phyloP scores from a whole-genome alignment of 2,113 vertebrate genomes.

The Maylandia zebra region DNA sequence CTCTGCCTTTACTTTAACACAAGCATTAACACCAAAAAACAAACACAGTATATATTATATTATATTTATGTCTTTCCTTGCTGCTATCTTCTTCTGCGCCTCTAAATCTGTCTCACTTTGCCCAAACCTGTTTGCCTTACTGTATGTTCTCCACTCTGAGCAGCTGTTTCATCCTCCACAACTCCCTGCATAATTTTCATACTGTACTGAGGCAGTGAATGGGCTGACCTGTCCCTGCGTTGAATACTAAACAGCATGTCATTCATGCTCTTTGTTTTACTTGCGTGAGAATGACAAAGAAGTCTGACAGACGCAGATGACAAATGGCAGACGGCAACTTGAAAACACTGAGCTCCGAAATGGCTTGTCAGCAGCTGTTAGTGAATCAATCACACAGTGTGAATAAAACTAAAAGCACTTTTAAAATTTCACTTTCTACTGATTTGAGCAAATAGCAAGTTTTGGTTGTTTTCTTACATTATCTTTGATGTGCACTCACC shows the following conservation, averaged over 20 bases:
- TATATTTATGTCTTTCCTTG: not conserved
- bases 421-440: not conserved
- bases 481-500: not conserved
- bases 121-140: not conserved
- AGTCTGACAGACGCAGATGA: not conserved
- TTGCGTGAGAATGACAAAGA: not conserved
- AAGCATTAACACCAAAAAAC: not conserved
- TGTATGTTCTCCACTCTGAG: not conserved
- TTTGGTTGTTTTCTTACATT: not conserved
- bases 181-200: not conserved
- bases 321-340: not conserved
- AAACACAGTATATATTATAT: not conserved
- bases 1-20: not conserved
- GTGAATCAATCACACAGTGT: not conserved
- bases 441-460: not conserved
- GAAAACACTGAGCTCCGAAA: not conserved
- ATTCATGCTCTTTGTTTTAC: not conserved
- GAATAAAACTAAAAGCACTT: not conserved
- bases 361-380: not conserved
- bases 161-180: not conserved
- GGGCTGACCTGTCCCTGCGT: not conserved
- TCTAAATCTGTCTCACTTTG: not conserved
- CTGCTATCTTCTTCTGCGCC: not conserved
- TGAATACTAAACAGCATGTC: conserved; percentile 1
- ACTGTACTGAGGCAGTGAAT: not conserved